Evolutionary conservation across 2,797 vertebrate genomes (phyloP), one percentile per base, ranked within the genome.

Genomic region (Eutrigla gurnardus): DNA sequence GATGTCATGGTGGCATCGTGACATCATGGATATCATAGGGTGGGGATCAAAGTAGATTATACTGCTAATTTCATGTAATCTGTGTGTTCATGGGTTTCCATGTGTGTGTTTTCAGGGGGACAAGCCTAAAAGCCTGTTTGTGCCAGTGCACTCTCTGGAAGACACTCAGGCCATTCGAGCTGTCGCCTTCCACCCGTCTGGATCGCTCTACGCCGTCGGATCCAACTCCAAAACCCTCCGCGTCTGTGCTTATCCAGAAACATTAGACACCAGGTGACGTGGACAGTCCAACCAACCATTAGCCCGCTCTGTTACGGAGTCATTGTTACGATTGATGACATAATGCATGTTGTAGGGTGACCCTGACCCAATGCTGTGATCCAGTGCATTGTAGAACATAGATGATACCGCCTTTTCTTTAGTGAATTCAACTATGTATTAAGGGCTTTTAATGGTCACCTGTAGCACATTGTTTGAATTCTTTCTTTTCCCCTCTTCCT

Each of bases 151-250:
- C 72, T 95, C 96, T 52, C 85, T 99, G 77, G 98, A 99, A 87
- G 98, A 99, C 57, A 97, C 97, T 3, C 98, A 99, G 88, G 98
- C 98, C 60, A 94, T 99, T 46, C 96, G 98, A 82, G 98, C 98
- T 7, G 97, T 99, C 61, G 97, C 98, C 81, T 99, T 99, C 89
- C 97, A 99, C 92, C 98, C 98, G 14, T 95, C 95, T 67, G 98
- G 98, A 47, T 85, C 92, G 49, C 93, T 99, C 50, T 99, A 98
- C 55, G 97, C 98, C 32, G 96, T 98, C 54, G 98, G 97, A 47
- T 99, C 98, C 79, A 99, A 99, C 94, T 98, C 98, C 55, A 99
- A 99, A 94, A 99, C 97, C 3, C 92, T 99, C 47, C 95, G 98
- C 8, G 97, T 99, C 32, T 99, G 97, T 84, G 97, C 96, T 70